These are phyloP conservation scores for Ruditapes philippinarum DNA, from an alignment of 1,140 invertebrate species.

Conservation along the genomic window DNA sequence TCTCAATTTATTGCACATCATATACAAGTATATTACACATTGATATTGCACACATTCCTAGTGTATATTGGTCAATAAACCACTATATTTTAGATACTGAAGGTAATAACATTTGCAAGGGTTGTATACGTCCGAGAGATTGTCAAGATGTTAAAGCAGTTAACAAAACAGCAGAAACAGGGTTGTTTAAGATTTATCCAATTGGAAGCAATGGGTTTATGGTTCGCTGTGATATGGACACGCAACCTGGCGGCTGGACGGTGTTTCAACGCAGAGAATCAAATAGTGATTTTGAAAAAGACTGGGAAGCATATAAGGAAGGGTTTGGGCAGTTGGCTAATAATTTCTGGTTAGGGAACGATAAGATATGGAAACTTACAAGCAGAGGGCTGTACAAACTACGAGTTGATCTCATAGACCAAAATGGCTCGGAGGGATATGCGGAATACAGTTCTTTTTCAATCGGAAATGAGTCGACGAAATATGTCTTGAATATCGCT, in stretches of 20 bases:
- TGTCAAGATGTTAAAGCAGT: neutral
- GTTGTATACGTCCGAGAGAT: no score
- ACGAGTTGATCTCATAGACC: slow-evolving; percentile 11
- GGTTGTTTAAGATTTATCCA: neutral
- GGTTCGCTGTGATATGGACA: slow-evolving; percentile 1
- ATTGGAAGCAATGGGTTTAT: neutral
- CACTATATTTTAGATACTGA: no score
- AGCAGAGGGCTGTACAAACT: slow-evolving; percentile 87
- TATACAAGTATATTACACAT: no score
- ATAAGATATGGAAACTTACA: neutral
- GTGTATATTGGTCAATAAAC: no score
- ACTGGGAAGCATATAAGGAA: slow-evolving; percentile 92
- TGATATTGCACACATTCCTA: no score
- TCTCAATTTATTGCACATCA: no score
- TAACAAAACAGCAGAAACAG: neutral
- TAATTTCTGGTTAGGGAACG: slow-evolving; percentile 40
- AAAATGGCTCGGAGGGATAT: neutral
- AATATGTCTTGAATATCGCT: neutral
- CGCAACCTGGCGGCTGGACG: slow-evolving; percentile 94
- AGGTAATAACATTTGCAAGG: no score
- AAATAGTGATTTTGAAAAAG: slow-evolving; percentile 95
- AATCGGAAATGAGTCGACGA: neutral
- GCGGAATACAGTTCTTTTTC: slow-evolving; percentile 1
- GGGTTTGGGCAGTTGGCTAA: slow-evolving; percentile 87
- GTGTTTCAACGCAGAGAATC: slow-evolving; percentile 93